Evolutionary conservation across 2,888 invertebrate genomes (phyloP).

Genomic region (Noctuana brunneofusca): DNA sequence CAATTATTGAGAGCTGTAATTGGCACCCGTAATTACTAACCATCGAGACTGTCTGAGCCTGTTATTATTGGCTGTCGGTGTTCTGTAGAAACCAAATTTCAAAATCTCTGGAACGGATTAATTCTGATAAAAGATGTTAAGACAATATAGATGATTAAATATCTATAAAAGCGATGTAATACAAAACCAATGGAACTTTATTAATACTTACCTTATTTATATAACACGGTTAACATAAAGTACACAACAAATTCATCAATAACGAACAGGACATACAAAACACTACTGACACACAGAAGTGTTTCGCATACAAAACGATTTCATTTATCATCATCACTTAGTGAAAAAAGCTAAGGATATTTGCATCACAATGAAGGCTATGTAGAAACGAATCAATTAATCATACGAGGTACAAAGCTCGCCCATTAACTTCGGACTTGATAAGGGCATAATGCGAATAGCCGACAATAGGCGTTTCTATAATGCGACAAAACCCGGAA

Average conservation of each 20-base stretch:
- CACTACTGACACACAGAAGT: conserved; percentile 20
- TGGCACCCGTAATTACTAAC: conserved; percentile 17
- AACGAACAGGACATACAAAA: conserved; percentile 13
- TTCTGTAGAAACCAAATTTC: background rate
- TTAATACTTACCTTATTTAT: too few relatives aligned
- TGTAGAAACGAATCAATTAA: conserved; percentile 76
- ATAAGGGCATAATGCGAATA: conserved; percentile 78
- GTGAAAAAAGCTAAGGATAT: conserved; percentile 75
- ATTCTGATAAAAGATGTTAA: too few relatives aligned
- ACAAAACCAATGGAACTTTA: too few relatives aligned
- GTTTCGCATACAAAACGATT: conserved; percentile 27
- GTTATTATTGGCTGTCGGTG: background rate
- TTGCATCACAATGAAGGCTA: conserved; percentile 75
- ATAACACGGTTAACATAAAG: background rate
- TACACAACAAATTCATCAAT: conserved; percentile 17
- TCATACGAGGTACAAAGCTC: conserved; percentile 77
- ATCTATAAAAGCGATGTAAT: too few relatives aligned
- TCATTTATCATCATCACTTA: conserved; percentile 45
- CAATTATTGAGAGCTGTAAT: conserved; percentile 16
- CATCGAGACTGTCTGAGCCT: conserved; percentile 7
- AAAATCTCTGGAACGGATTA: background rate
- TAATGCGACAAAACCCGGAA: conserved; percentile 68
- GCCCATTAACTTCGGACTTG: conserved; percentile 81
- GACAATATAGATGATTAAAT: too few relatives aligned
- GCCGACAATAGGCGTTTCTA: conserved; percentile 70